A percentile compares a stretch with the other conserved stretches of the same genome.
Conservation (phyloP, 1,140 invertebrate species). For the Caligus rogercresseyi region DNA sequence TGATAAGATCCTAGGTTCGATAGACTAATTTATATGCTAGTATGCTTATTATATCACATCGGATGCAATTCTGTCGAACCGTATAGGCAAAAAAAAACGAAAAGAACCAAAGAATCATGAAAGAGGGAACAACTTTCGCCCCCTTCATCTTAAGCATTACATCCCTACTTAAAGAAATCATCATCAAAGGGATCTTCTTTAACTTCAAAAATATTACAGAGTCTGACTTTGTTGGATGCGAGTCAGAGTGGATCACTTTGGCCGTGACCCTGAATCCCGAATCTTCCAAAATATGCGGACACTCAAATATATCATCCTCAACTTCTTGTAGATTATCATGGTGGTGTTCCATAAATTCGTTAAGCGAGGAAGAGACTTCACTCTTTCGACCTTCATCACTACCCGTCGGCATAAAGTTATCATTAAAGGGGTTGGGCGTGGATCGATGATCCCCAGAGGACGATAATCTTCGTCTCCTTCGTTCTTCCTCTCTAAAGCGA, state of each 20-base stretch:
- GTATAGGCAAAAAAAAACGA: too few species aligned
- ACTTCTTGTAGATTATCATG: neutral
- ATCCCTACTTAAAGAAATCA: slow-evolving; percentile 18
- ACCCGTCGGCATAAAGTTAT: neutral
- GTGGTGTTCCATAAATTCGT: neutral
- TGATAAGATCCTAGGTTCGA: too few species aligned
- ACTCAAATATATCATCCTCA: neutral
- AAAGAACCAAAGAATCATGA: too few species aligned
- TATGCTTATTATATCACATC: too few species aligned
- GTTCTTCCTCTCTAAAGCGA: neutral
- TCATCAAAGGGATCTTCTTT: slow-evolving; percentile 19
- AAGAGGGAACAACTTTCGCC: too few species aligned
- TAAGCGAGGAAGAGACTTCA: neutral
- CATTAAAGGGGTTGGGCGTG: neutral
- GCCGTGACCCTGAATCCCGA: slow-evolving; percentile 1
- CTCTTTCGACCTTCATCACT: neutral
- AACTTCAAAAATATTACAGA: slow-evolving; percentile 18
- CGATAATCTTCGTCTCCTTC: neutral
- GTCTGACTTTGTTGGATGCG: slow-evolving; percentile 14
- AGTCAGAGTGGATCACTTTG: neutral
- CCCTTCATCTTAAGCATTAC: too few species aligned
- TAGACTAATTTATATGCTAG: too few species aligned
- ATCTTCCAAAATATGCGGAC: neutral
- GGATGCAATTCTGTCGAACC: too few species aligned
- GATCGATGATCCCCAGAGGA: neutral